These are phyloP conservation scores for Hermaeophaga mercurialis DNA, from an alignment of 2,888 invertebrate species.

Conservation along the genomic window DNA sequence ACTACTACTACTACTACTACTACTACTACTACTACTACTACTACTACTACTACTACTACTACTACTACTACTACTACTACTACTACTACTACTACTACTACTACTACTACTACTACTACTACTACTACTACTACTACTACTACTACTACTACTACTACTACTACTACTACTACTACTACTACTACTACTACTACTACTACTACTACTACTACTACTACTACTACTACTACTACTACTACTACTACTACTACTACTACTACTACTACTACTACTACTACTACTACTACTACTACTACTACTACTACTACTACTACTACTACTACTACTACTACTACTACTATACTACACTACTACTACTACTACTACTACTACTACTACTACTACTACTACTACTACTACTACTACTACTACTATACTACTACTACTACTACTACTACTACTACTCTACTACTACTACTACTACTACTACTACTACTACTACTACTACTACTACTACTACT, in stretches of 20 bases:
- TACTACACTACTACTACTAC: background rate
- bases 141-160: slow-evolving; percentile 6
- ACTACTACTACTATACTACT: slow-evolving; percentile 8
- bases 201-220: slow-evolving; percentile 8
- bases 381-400: slow-evolving; percentile 8
- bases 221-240: slow-evolving; percentile 8
- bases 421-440: too few relatives aligned
- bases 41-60: slow-evolving; percentile 8
- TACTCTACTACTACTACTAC: slow-evolving; percentile 3
- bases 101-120: slow-evolving; percentile 8
- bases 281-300: slow-evolving; percentile 8
- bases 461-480: slow-evolving; percentile 8
- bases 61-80: slow-evolving; percentile 8
- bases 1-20: slow-evolving; percentile 8
- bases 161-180: slow-evolving; percentile 7
- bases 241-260: slow-evolving; percentile 8
- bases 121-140: slow-evolving; percentile 8
- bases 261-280: slow-evolving; percentile 8
- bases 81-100: slow-evolving; percentile 8
- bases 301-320: slow-evolving; percentile 8
- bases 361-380: slow-evolving; percentile 4
- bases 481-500: slow-evolving; percentile 8
- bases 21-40: slow-evolving; percentile 8
- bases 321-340: slow-evolving; percentile 8
- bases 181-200: slow-evolving; percentile 4